Evolutionary conservation across 2,888 invertebrate species (phyloP).

Genomic region (Stratiomys singularior): DNA sequence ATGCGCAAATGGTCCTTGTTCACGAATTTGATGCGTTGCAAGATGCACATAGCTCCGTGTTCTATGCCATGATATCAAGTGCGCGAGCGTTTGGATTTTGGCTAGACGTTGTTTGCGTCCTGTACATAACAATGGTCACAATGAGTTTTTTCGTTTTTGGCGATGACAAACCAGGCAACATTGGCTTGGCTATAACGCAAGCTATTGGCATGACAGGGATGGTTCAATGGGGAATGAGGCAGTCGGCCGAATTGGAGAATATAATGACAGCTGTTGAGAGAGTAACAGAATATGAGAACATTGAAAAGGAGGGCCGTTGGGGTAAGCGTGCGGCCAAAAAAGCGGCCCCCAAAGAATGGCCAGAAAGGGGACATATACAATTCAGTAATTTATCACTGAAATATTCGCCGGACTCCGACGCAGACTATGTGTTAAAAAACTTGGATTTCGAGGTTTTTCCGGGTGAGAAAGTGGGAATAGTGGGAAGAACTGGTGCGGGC

Average conservation of each 20-base stretch:
- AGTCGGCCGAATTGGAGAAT: constrained; percentile 89
- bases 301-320: constrained; percentile 67
- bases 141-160: constrained; percentile 75
- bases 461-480: constrained; percentile 76
- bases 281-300: constrained; percentile 73
- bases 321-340: constrained; percentile 76
- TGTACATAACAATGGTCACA: constrained; percentile 88
- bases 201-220: constrained; percentile 80
- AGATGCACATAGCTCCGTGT: constrained; percentile 89
- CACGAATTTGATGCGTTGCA: constrained; percentile 85
- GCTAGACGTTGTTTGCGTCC: constrained; percentile 87
- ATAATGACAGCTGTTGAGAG: constrained; percentile 92
- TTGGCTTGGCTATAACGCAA: constrained; percentile 83
- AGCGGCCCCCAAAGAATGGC: constrained; percentile 78
- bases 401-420: constrained; percentile 73
- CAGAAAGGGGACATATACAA: constrained; percentile 74
- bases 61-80: constrained; percentile 89
- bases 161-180: constrained; percentile 75
- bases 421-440: constrained; percentile 79
- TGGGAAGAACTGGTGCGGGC: constrained; percentile 80
- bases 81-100: constrained; percentile 94
- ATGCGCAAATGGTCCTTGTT: constrained; percentile 80
- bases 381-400: constrained; percentile 77
- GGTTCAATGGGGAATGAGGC: constrained; percentile 86
- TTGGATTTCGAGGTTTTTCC: constrained; percentile 73